A percentile compares a stretch with the other conserved stretches of the same genome.
Evolutionary conservation across 2,113 vertebrate genomes (phyloP).

Genomic region (Phaethon lepturus): DNA sequence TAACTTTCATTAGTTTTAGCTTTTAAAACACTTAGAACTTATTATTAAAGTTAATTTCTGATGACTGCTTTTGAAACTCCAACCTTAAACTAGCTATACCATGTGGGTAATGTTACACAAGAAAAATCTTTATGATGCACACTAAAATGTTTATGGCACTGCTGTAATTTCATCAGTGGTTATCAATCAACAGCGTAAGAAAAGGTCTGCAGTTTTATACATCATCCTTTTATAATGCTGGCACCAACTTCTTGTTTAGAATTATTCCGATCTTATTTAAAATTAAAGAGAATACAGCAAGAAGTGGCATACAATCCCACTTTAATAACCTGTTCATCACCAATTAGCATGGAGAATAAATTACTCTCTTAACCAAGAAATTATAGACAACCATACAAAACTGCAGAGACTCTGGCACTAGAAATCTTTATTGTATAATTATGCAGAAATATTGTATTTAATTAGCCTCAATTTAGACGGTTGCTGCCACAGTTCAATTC

Average conservation of each 20-base stretch:
- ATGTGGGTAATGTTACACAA: background rate
- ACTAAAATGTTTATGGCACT: constrained; percentile 57
- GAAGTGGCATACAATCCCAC: background rate
- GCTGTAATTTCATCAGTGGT: constrained; percentile 33
- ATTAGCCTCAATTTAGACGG: constrained; percentile 26
- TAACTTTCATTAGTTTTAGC: constrained; percentile 60
- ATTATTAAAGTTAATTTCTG: constrained; percentile 66
- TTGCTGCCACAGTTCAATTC: constrained; percentile 5
- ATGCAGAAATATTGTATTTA: constrained; percentile 52
- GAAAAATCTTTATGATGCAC: constrained; percentile 40
- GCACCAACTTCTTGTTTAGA: constrained; percentile 14
- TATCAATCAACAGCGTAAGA: constrained; percentile 54
- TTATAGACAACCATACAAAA: constrained; percentile 45
- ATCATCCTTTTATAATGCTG: constrained; percentile 23
- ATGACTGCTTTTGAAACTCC: constrained; percentile 43
- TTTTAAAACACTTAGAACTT: constrained; percentile 57
- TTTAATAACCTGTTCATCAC: constrained; percentile 58
- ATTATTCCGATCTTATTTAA: constrained; percentile 2
- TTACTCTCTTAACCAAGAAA: constrained; percentile 65
- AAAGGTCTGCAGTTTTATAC: constrained; percentile 36
- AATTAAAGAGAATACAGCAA: constrained; percentile 28
- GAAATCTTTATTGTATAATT: constrained; percentile 39
- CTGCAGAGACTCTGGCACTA: background rate
- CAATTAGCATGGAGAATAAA: constrained; percentile 69
- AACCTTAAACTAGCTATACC: constrained; percentile 25